A percentile compares a stretch with the other conserved stretches of the same genome.
Conservation (phyloP, 2,888 invertebrate genomes). For the Oscheius sp. region DNA sequence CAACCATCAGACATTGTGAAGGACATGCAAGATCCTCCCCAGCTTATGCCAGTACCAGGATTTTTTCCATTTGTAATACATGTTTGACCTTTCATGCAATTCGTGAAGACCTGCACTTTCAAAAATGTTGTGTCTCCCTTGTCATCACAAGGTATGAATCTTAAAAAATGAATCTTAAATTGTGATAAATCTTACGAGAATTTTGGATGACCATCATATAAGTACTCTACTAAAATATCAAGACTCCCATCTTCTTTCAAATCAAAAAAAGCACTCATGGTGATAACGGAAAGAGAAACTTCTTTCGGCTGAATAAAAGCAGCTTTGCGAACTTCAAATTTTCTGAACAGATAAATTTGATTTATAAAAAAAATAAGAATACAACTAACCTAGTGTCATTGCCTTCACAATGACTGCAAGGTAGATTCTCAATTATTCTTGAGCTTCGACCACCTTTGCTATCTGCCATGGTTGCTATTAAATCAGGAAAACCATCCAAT, state of each 20-base stretch:
- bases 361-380: background rate
- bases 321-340: slow-evolving; percentile 46
- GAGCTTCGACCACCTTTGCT: slow-evolving; percentile 21
- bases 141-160: slow-evolving; percentile 51
- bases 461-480: slow-evolving; percentile 28
- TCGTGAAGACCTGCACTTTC: slow-evolving; percentile 67
- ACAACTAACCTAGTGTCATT: slow-evolving; percentile 40
- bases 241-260: slow-evolving; percentile 66
- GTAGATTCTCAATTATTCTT: slow-evolving; percentile 53
- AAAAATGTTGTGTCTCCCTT: slow-evolving; percentile 70
- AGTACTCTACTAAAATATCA: slow-evolving; percentile 67
- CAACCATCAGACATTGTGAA: slow-evolving; percentile 61
- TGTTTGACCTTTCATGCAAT: slow-evolving; percentile 25
- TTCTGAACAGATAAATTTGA: slow-evolving; percentile 41
- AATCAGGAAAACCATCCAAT: slow-evolving; percentile 66
- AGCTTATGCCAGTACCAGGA: slow-evolving; percentile 65
- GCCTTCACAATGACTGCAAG: slow-evolving; percentile 49
- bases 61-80: slow-evolving; percentile 36
- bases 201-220: slow-evolving; percentile 29
- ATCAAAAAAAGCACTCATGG: slow-evolving; percentile 49
- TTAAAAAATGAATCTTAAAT: slow-evolving; percentile 4
- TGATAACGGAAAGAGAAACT: slow-evolving; percentile 37
- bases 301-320: slow-evolving; percentile 29
- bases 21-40: slow-evolving; percentile 66
- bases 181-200: slow-evolving; percentile 1